Base-by-base conservation (phyloP, 2,113 vertebrate genomes). In the Plecturocebus donacophilus region DNA sequence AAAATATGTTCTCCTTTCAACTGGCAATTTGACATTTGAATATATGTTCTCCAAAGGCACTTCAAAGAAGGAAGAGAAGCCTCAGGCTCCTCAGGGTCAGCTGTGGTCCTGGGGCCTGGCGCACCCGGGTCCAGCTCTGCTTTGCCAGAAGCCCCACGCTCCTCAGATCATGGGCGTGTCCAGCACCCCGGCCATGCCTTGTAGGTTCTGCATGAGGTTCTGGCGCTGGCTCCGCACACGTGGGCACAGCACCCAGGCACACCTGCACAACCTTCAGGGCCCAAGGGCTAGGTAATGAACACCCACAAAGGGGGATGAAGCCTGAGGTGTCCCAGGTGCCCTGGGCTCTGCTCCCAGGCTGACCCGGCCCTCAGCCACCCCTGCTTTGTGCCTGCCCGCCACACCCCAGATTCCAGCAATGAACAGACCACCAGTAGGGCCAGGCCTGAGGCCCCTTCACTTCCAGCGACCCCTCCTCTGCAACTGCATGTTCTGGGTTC, bases 401-500 rank as follows among this genome's bases (percentile, higher is more conserved):
- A 5, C 4, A 3, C 1, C 45, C 66, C 25, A 0, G 0, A 10
- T 0, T 7, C 52, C 6, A 4, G n/a, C 52, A 23, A 45, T 27
- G 71, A 9, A 8, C 56, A 0, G 0, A 0, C 9, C 8, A 2
- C 5, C 8, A 1, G 52, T 1, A 1, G 8, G n/a, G 20, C 8
- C 0, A 0, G 61, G n/a, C 11, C 0, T 0, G 8, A 27, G 52
- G 30, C 8, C 7, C 5, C 23, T n/a, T 32, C 47, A 0, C 13
- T 35, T 25, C 56, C 8, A 9, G 13, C 0, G 0, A 2, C 4
- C 2, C 19, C 10, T 32, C 20, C 40, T 11, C 90, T 8, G 38
- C 32, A 76, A 32, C 21, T 0, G 0, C 45, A 9, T 0, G 0
- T 0, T 1, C 1, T 17, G 1, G 2, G 2, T 35, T 9, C 25